These are phyloP conservation scores for Eledona agricola DNA, from an alignment of 2,888 invertebrate genomes.

Conservation along the genomic window DNA sequence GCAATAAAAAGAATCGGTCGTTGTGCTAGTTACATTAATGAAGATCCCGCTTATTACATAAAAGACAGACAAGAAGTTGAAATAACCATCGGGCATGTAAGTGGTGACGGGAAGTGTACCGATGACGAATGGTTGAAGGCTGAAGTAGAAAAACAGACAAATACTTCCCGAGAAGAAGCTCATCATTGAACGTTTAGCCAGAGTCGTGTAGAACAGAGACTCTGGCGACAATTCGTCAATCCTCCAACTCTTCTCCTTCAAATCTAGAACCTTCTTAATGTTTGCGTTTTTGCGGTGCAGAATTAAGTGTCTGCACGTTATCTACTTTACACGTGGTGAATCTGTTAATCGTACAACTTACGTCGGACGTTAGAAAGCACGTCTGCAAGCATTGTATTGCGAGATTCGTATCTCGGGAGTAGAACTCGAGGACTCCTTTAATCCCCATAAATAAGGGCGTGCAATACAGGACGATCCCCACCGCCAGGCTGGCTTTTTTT, in stretches of 20 bases:
- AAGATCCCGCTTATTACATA: not conserved
- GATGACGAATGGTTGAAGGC: slow-evolving; percentile 3
- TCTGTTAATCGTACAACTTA: too few relatives aligned
- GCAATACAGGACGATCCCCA: slow-evolving; percentile 2
- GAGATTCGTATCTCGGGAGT: slow-evolving; percentile 1
- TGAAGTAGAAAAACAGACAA: too few relatives aligned
- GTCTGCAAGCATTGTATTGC: slow-evolving; percentile 4
- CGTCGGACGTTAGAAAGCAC: too few relatives aligned
- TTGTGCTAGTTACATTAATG: not conserved
- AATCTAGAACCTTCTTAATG: not conserved
- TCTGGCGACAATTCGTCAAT: not conserved
- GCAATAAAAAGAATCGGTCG: slow-evolving; percentile 2
- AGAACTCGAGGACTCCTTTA: slow-evolving; percentile 3
- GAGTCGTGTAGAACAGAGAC: not conserved
- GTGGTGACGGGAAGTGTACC: slow-evolving; percentile 1
- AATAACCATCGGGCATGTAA: not conserved
- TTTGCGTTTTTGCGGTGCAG: not conserved
- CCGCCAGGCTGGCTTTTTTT: not conserved
- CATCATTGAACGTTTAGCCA: not conserved
- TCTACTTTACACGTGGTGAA: too few relatives aligned
- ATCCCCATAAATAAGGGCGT: slow-evolving; percentile 1
- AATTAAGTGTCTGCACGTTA: not conserved
- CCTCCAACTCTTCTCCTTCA: not conserved
- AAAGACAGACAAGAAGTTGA: not conserved
- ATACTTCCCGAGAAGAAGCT: not conserved